Evolutionary conservation across 2,113 vertebrate species (phyloP).

Genomic region (Dolichallabes microphthalmus): DNA sequence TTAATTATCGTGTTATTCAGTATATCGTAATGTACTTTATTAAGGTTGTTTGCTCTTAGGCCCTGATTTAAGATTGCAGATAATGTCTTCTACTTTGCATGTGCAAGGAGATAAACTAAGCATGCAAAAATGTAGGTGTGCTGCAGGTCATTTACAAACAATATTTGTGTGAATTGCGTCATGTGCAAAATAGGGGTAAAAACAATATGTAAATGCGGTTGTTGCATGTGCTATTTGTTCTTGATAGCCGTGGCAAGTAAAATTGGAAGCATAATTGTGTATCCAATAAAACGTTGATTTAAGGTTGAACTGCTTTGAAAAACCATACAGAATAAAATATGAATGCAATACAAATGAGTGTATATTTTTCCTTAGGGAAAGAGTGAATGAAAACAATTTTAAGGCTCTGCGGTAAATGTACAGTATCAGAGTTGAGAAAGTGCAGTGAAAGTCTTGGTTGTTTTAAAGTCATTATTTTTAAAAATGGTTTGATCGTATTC

Average conservation of each 20-base stretch:
- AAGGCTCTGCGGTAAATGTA: neutral
- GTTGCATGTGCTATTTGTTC: slow-evolving; percentile 1
- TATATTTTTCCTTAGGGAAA: neutral
- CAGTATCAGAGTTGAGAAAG: neutral
- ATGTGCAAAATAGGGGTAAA: slow-evolving; percentile 20
- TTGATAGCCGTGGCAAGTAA: neutral
- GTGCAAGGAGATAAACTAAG: neutral
- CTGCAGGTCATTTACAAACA: slow-evolving; percentile 10
- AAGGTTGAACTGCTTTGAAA: neutral
- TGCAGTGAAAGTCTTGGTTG: neutral
- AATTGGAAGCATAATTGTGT: slow-evolving; percentile 4
- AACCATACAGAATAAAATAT: neutral
- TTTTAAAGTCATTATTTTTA: neutral
- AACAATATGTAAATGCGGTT: slow-evolving; percentile 20
- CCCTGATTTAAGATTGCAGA: neutral
- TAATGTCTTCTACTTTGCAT: neutral
- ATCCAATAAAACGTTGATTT: slow-evolving; percentile 11
- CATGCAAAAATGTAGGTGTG: neutral
- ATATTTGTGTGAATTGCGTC: slow-evolving; percentile 20
- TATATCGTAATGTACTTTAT: neutral
- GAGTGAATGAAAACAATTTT: neutral
- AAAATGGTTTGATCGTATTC: neutral
- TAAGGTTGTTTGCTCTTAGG: neutral
- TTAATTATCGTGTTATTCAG: neutral
- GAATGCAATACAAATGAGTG: neutral